Evolutionary conservation across 2,888 invertebrate species (phyloP).

Genomic region (Ophonus ardosiacus): DNA sequence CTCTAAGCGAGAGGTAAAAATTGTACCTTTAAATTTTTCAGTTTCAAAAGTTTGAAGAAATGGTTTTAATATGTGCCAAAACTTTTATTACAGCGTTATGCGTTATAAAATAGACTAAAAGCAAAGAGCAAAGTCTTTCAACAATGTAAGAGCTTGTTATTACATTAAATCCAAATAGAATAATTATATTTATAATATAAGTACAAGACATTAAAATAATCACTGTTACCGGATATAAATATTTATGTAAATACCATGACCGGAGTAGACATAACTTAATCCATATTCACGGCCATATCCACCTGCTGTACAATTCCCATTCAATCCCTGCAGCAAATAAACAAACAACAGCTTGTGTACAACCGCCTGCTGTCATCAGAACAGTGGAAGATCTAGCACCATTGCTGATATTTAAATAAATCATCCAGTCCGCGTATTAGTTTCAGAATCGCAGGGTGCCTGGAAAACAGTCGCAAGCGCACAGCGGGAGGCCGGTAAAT

Average conservation of each 20-base stretch:
- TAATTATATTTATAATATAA: neutral
- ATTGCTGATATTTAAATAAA: conserved; percentile 37
- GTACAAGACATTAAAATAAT: neutral
- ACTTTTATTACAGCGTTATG: too few species aligned
- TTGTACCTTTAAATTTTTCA: too few species aligned
- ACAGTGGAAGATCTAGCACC: conserved; percentile 25
- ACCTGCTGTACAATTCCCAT: conserved; percentile 25
- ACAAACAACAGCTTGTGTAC: conserved; percentile 16
- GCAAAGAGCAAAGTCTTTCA: too few species aligned
- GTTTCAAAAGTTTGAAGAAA: too few species aligned
- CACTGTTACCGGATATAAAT: neutral
- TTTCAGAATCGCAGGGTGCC: conserved; percentile 35
- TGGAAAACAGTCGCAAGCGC: conserved; percentile 40
- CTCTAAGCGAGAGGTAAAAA: too few species aligned
- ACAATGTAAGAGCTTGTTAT: too few species aligned
- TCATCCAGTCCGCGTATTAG: conserved; percentile 33
- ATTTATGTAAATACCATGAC: neutral
- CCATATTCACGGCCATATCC: conserved; percentile 16
- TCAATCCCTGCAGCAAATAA: neutral
- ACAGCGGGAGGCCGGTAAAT: conserved; percentile 36
- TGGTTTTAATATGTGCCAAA: too few species aligned
- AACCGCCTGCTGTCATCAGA: conserved; percentile 34
- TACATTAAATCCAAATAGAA: neutral
- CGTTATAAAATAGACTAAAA: too few species aligned
- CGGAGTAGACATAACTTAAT: neutral